Conservation (phyloP, 2,797 vertebrate species). For the Rhabdomys pumilio region DNA sequence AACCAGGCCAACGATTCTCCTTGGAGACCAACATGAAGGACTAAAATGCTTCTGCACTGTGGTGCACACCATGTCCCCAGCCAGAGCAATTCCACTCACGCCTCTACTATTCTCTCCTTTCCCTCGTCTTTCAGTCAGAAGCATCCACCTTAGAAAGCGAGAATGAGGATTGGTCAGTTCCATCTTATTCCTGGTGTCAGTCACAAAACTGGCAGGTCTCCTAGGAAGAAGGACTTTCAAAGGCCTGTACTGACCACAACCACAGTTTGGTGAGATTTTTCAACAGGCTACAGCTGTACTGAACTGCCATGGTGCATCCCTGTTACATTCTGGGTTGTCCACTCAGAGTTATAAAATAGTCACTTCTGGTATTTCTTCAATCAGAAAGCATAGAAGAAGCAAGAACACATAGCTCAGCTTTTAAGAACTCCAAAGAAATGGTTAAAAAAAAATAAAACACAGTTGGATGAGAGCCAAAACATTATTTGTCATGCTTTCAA, state of each 20-base stretch:
- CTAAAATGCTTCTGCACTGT: background rate
- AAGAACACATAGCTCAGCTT: background rate
- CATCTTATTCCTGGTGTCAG: rapidly evolving
- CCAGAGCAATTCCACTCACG: background rate
- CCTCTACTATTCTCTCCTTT: background rate
- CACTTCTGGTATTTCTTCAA: background rate
- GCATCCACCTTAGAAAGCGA: background rate
- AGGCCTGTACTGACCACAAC: background rate
- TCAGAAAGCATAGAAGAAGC: background rate
- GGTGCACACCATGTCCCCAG: too few relatives aligned
- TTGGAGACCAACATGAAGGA: background rate
- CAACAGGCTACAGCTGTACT: background rate
- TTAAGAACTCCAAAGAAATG: background rate
- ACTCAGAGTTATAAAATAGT: background rate
- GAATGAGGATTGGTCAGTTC: background rate
- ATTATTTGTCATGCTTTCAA: background rate
- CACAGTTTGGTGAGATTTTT: background rate
- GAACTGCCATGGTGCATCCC: background rate
- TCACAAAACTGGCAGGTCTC: background rate
- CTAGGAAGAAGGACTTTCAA: too few relatives aligned
- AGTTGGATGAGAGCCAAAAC: background rate
- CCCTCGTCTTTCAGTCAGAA: background rate
- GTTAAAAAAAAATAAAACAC: conserved; percentile 3
- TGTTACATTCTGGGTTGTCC: too few relatives aligned
- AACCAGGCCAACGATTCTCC: background rate